phyloP scores from a whole-genome alignment of 2,888 invertebrate genomes.

The Drosophila pegasa region DNA sequence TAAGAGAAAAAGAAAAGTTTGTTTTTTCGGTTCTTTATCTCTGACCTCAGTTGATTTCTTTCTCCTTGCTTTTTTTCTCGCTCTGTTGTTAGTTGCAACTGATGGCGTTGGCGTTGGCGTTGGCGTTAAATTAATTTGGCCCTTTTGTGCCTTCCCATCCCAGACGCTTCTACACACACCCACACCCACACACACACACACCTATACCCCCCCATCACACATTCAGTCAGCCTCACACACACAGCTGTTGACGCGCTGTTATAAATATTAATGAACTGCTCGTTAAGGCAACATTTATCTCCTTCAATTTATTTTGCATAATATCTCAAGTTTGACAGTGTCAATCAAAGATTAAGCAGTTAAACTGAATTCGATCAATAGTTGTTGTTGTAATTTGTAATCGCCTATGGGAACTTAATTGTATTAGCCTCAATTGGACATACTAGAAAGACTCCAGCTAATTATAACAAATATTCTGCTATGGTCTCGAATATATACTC shows the following conservation, averaged over 20 bases:
- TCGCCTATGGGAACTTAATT: conserved; percentile 21
- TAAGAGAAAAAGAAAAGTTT: conserved; percentile 55
- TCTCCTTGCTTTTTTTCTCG: conserved; percentile 26
- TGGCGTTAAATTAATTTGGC: conserved; percentile 77
- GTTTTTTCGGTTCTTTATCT: conserved; percentile 64
- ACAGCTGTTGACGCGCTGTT: conserved; percentile 32
- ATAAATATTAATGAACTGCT: conserved; percentile 78
- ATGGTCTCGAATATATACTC: too few relatives aligned
- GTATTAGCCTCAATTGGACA: neutral
- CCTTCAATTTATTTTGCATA: conserved; percentile 51
- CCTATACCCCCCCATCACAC: neutral
- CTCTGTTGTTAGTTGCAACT: conserved; percentile 44
- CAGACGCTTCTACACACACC: conserved; percentile 8
- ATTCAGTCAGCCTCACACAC: conserved; percentile 12
- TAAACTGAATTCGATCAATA: conserved; percentile 35
- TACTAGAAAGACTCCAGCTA: too few relatives aligned
- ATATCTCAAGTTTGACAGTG: conserved; percentile 37
- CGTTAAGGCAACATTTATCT: conserved; percentile 26
- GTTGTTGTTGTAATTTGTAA: conserved; percentile 35
- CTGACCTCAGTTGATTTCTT: conserved; percentile 67
- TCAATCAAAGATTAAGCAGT: conserved; percentile 28
- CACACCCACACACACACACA: conserved; percentile 1
- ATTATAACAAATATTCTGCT: too few relatives aligned
- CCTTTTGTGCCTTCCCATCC: conserved; percentile 61
- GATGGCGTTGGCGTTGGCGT: conserved; percentile 51